phyloP scores from a whole-genome alignment of 2,888 invertebrate species.

The Pandemis cinnamomeana region DNA sequence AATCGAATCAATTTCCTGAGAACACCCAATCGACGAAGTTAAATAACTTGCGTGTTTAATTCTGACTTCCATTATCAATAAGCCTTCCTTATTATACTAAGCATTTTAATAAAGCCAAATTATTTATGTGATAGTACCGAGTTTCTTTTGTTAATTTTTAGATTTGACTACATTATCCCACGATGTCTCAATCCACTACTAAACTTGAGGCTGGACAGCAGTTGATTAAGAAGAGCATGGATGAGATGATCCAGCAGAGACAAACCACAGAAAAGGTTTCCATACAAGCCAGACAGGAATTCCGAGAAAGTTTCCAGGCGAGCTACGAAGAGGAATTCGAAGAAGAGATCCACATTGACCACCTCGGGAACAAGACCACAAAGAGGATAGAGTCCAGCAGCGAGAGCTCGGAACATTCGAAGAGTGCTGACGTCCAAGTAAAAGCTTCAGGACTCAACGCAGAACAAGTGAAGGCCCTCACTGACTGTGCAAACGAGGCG shows the following conservation, averaged over 20 bases:
- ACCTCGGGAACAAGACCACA: slow-evolving; percentile 76
- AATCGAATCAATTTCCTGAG: neutral
- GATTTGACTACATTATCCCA: slow-evolving; percentile 44
- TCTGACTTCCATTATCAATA: slow-evolving; percentile 1
- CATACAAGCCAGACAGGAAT: slow-evolving; percentile 81
- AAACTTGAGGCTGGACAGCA: slow-evolving; percentile 76
- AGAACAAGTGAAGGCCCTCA: slow-evolving; percentile 78
- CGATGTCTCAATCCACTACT: slow-evolving; percentile 70
- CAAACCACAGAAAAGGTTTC: slow-evolving; percentile 73
- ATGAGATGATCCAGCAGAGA: slow-evolving; percentile 72
- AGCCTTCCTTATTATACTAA: neutral
- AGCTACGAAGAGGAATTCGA: slow-evolving; percentile 82
- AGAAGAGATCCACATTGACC: slow-evolving; percentile 78
- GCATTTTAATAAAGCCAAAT: neutral
- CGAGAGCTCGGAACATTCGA: slow-evolving; percentile 79
- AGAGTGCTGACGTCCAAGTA: slow-evolving; percentile 79
- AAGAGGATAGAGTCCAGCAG: slow-evolving; percentile 78
- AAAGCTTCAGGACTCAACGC: slow-evolving; percentile 78
- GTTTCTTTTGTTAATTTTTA: slow-evolving; percentile 26
- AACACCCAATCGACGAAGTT: neutral
- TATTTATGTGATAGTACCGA: slow-evolving; percentile 11
- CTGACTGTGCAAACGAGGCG: slow-evolving; percentile 79
- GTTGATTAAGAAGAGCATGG: slow-evolving; percentile 79
- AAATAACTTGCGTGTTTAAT: neutral
- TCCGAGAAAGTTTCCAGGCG: slow-evolving; percentile 76